Evolutionary conservation across 2,888 invertebrate genomes (phyloP), one percentile per base, ranked within the genome.

Genomic region (Aproaerema taeniolella): DNA sequence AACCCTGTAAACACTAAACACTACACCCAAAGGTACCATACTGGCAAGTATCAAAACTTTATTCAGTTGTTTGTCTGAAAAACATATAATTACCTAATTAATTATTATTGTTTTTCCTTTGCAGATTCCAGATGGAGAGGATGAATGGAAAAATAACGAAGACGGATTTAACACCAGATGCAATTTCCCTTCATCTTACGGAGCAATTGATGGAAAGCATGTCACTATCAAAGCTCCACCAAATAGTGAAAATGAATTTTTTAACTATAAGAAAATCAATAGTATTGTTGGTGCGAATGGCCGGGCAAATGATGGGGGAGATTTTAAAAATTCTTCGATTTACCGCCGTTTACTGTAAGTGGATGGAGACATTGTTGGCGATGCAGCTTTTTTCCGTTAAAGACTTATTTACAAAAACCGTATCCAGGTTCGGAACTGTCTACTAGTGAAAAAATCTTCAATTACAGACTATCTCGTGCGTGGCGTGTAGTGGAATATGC

Each of bases 381-480:
- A 30, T 30, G 43, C 38, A 46, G 41, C 16, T 4, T 31, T n/a
- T n/a, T 31, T 17, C 16, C 31, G 6, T 6, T 31, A 10, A 31
- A 31, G 16, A 15, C 4, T n/a, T 31, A 31, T 17, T 17, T 31
- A 28, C 31, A 56, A 26, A 58, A 57, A 46, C 53, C 55, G 38
- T 55, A 47, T 49, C 45, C 51, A 50, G 47, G 42, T 35, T 25
- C 43, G 43, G 38, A 46, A 41, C 35, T 41, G 30, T 26, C 34
- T 28, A 33, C 33, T 16, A 42, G 30, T 28, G 39, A 42, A 42
- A 50, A 47, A 41, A 42, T 45, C 16, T 46, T 42, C 35, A 53
- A 53, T 40, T 51, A 50, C 38, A 46, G 52, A 40, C 38, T 49
- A 35, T 49, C 45, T 42, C 41, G 53, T 36, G 48, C 50, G 13